Evolutionary conservation across 2,888 invertebrate species (phyloP).

Genomic region (Stegophylla sp.): DNA sequence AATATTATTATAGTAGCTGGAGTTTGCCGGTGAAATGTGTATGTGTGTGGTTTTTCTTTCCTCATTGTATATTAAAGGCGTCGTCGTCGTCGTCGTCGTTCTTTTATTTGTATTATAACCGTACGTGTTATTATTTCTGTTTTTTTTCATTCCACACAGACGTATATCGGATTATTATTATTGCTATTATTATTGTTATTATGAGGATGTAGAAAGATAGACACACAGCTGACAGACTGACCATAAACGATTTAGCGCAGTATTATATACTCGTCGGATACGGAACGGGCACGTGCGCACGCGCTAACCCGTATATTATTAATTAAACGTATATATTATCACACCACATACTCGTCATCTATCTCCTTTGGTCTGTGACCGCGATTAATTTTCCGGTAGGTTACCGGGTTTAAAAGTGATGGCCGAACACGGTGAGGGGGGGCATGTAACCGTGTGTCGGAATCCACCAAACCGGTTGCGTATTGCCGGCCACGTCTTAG

Average conservation of each 20-base stretch:
- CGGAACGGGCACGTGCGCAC: constrained; percentile 47
- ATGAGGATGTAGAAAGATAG: too few species aligned
- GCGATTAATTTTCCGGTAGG: constrained; percentile 49
- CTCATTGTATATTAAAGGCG: background rate
- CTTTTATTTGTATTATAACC: background rate
- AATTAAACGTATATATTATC: constrained; percentile 53
- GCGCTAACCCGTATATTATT: constrained; percentile 41
- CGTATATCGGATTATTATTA: background rate
- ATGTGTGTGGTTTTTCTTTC: background rate
- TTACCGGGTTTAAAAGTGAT: background rate
- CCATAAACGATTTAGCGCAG: constrained; percentile 45
- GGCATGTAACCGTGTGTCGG: constrained; percentile 13
- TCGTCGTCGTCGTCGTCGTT: background rate
- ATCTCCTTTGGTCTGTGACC: constrained; percentile 40
- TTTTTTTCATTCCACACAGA: background rate
- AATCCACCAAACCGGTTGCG: constrained; percentile 40
- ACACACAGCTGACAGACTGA: constrained; percentile 21
- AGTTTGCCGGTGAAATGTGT: background rate
- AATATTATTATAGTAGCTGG: too few species aligned
- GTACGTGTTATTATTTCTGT: background rate
- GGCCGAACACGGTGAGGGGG: background rate
- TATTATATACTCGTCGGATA: constrained; percentile 34
- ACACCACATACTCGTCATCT: constrained; percentile 19
- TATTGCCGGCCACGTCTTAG: constrained; percentile 4
- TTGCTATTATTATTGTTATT: constrained; percentile 10